A percentile compares a stretch with the other conserved stretches of the same genome.
Evolutionary conservation across 2,888 invertebrate genomes (phyloP).

Genomic region (Cataglyphis rosenhaueri): DNA sequence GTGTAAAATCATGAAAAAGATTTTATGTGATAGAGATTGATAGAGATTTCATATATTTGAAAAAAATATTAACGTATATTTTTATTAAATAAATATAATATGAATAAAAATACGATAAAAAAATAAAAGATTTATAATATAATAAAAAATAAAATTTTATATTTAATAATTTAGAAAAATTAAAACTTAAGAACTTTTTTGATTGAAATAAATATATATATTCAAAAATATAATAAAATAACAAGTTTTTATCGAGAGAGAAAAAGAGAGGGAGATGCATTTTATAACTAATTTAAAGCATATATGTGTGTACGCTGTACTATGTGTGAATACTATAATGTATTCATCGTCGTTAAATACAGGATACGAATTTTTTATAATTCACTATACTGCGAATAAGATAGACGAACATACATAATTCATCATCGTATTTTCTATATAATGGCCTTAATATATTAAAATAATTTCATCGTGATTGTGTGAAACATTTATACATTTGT

Average conservation of each 20-base stretch:
- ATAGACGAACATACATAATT: slow-evolving; percentile 20
- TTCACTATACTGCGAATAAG: slow-evolving; percentile 2
- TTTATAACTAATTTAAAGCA: neutral
- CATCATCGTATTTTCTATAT: neutral
- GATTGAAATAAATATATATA: neutral
- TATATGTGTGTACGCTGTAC: neutral
- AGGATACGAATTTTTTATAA: neutral
- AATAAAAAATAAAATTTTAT: neutral
- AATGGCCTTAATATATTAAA: slow-evolving; percentile 7
- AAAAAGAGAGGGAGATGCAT: neutral
- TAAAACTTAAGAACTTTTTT: neutral
- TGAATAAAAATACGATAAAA: neutral
- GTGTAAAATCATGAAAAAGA: neutral
- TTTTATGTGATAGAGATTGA: no score
- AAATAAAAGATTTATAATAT: no score
- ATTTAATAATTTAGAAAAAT: neutral
- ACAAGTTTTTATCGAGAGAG: neutral
- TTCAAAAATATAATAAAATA: neutral
- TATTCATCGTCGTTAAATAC: neutral
- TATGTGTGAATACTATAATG: neutral
- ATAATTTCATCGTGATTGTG: slow-evolving; percentile 26
- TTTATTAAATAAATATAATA: neutral
- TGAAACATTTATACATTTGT: slow-evolving; percentile 14
- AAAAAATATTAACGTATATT: neutral
- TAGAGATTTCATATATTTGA: no score